Evolutionary conservation across 2,888 invertebrate species (phyloP).

Genomic region (Apocheima hispidaria): DNA sequence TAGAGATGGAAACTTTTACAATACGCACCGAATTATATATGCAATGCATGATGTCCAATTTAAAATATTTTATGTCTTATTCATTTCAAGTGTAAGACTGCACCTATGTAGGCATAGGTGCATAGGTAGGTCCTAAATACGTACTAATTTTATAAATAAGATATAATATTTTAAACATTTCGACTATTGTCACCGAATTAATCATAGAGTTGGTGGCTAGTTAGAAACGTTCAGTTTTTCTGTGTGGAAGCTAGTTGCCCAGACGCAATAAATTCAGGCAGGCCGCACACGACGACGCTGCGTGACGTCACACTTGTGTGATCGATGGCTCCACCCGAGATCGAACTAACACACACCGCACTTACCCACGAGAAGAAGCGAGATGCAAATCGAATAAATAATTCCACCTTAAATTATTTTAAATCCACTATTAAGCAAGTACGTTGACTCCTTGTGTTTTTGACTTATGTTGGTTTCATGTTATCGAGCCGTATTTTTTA

Average conservation of each 20-base stretch:
- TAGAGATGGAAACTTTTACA: too few species aligned
- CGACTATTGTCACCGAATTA: conserved; percentile 40
- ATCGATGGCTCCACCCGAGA: conserved; percentile 79
- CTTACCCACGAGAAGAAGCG: conserved; percentile 58
- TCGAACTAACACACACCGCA: conserved; percentile 53
- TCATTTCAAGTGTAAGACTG: too few species aligned
- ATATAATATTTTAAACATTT: conserved; percentile 5
- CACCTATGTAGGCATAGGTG: too few species aligned
- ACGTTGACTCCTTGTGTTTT: conserved; percentile 83
- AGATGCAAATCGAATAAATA: conserved; percentile 73
- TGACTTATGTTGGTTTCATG: conserved; percentile 70
- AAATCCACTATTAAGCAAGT: conserved; percentile 80
- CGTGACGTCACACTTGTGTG: conserved; percentile 85
- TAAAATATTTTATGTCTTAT: too few species aligned
- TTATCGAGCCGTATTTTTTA: conserved; percentile 62
- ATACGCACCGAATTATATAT: too few species aligned
- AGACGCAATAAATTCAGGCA: conserved; percentile 82
- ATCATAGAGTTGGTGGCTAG: conserved; percentile 48
- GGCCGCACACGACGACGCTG: conserved; percentile 86
- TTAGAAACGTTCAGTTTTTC: conserved; percentile 63
- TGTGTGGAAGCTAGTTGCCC: conserved; percentile 75
- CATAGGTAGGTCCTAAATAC: too few species aligned
- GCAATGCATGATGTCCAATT: too few species aligned
- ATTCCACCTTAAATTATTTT: conserved; percentile 81
- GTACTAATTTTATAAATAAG: too few species aligned